Evolutionary conservation across 2,113 vertebrate species (phyloP).

Genomic region (Dryoscopus gambensis): DNA sequence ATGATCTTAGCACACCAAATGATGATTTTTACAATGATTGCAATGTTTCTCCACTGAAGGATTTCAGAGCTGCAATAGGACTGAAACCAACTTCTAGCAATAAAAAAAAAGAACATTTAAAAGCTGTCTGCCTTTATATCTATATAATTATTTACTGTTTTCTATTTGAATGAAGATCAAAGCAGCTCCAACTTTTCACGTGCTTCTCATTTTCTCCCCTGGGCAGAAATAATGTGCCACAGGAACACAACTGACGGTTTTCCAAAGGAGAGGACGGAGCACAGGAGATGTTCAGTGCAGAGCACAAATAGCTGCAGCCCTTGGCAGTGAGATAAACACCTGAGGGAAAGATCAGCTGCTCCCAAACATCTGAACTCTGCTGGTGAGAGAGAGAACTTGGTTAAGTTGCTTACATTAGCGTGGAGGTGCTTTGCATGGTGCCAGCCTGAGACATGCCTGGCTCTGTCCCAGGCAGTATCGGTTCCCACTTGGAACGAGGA

Average conservation of each 20-base stretch:
- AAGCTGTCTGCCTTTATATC: not conserved
- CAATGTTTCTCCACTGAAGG: slow-evolving; percentile 63
- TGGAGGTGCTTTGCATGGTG: not conserved
- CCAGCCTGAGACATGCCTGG: slow-evolving; percentile 23
- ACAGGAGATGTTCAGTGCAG: not conserved
- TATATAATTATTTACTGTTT: not conserved
- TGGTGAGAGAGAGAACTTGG: not conserved
- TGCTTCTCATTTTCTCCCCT: not conserved
- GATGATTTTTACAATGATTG: slow-evolving; percentile 62
- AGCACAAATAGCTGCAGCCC: not conserved
- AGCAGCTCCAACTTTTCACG: not conserved
- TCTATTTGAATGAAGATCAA: not conserved
- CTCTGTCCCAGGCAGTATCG: not conserved
- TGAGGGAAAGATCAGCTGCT: not conserved
- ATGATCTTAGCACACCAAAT: slow-evolving; percentile 60
- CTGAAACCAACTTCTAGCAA: slow-evolving; percentile 75
- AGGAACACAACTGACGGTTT: fast-evolving
- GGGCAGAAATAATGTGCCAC: not conserved
- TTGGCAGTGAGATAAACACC: not conserved
- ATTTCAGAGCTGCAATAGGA: slow-evolving; percentile 68
- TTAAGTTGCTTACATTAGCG: not conserved
- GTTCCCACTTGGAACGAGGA: slow-evolving; percentile 4
- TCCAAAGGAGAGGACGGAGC: not conserved
- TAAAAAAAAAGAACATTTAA: slow-evolving; percentile 66
- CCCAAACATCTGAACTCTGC: not conserved